Percentiles rank a stretch among this genome's conserved stretches.
Evolutionary conservation across 1,140 invertebrate species (phyloP).

Genomic region (Drosophila micromelanica): DNA sequence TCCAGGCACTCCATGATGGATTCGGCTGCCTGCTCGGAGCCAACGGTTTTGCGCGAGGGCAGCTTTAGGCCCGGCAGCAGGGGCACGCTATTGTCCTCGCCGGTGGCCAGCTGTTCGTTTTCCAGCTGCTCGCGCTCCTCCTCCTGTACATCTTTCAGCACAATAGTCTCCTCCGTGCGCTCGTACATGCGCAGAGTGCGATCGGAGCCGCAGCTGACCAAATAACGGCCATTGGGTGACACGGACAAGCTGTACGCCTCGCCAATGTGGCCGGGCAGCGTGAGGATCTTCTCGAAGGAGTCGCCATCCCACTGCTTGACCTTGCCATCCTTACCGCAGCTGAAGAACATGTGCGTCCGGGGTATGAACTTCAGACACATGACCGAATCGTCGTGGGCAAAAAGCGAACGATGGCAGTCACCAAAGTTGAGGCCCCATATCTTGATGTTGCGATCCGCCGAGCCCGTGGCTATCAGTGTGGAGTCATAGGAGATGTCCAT

Average conservation of each 20-base stretch:
- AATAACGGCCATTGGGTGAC: slow-evolving; percentile 91
- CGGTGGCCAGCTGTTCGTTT: slow-evolving; percentile 89
- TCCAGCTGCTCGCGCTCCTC: slow-evolving; percentile 90
- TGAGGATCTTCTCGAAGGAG: slow-evolving; percentile 95
- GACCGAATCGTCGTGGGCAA: slow-evolving; percentile 97
- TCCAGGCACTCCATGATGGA: slow-evolving; percentile 94
- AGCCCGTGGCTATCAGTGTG: slow-evolving; percentile 95
- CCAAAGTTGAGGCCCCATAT: slow-evolving; percentile 99
- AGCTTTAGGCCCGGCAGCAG: slow-evolving; percentile 90
- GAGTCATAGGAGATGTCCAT: slow-evolving; percentile 98
- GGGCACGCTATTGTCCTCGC: slow-evolving; percentile 88
- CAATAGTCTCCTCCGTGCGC: slow-evolving; percentile 94
- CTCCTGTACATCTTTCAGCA: slow-evolving; percentile 96
- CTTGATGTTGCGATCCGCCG: slow-evolving; percentile 97
- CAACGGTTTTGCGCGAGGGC: slow-evolving; percentile 95
- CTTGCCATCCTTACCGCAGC: slow-evolving; percentile 95
- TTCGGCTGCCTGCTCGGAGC: slow-evolving; percentile 95
- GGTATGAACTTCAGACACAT: slow-evolving; percentile 95
- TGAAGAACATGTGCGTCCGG: slow-evolving; percentile 97
- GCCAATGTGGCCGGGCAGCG: slow-evolving; percentile 92
- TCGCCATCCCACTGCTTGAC: slow-evolving; percentile 99
- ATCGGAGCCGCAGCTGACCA: slow-evolving; percentile 95
- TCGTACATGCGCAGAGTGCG: slow-evolving; percentile 94
- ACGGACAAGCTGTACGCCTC: slow-evolving; percentile 91
- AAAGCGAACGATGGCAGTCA: slow-evolving; percentile 95